A percentile compares a stretch with the other conserved stretches of the same genome.
Evolutionary conservation across 2,113 vertebrate species (phyloP).

Genomic region (Turdus rufiventris): DNA sequence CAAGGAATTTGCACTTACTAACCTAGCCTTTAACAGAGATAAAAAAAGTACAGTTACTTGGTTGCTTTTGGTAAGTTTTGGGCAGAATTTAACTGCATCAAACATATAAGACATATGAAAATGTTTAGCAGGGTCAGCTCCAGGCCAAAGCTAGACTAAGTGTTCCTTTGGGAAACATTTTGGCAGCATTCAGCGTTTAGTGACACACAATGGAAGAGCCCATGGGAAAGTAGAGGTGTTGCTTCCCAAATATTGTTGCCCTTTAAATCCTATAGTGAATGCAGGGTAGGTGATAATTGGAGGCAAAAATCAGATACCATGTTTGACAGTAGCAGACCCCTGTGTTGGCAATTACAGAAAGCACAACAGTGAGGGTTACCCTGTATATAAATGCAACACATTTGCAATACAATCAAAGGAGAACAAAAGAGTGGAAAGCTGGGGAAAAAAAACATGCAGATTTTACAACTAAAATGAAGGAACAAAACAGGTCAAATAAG

Average conservation of each 20-base stretch:
- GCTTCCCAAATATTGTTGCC: slow-evolving; percentile 3
- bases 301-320: slow-evolving; percentile 15
- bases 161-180: slow-evolving; percentile 12
- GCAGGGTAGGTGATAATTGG: not conserved
- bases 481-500: slow-evolving; percentile 68
- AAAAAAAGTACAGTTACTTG: not conserved
- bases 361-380: slow-evolving; percentile 56
- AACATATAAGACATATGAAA: slow-evolving; percentile 69
- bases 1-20: slow-evolving; percentile 69
- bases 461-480: slow-evolving; percentile 72
- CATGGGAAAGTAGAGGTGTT: not conserved
- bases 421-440: slow-evolving; percentile 71
- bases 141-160: slow-evolving; percentile 69
- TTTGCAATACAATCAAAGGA: slow-evolving; percentile 64
- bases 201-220: slow-evolving; percentile 24
- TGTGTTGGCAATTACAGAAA: slow-evolving; percentile 47
- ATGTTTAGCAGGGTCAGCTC: slow-evolving; percentile 79
- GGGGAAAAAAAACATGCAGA: slow-evolving; percentile 73
- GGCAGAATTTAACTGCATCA: slow-evolving; percentile 40
- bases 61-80: not conserved
- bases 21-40: slow-evolving; percentile 72
- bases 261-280: slow-evolving; percentile 31
- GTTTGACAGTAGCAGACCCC: slow-evolving; percentile 72
- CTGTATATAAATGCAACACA: slow-evolving; percentile 64
- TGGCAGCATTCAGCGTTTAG: slow-evolving; percentile 35